Evolutionary conservation across 1,140 invertebrate genomes (phyloP), one percentile per base, ranked within the genome.

Genomic region (Ephestia elutella): DNA sequence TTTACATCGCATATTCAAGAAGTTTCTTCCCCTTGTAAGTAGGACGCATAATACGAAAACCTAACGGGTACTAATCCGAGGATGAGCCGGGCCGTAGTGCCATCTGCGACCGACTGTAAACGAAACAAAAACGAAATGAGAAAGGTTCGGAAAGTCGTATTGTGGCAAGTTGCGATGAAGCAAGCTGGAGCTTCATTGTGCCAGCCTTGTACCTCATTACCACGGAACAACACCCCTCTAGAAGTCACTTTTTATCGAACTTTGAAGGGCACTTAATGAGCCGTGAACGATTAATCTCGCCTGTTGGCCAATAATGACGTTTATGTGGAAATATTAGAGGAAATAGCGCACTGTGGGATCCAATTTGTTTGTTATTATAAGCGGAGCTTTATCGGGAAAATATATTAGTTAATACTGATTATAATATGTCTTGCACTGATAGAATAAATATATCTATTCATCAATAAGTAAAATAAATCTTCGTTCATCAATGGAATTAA

Each of bases 51-150:
- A 80, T 73, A 74, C 65, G 72, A 78, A 77, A 82, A 78, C 71
- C 73, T 74, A 82, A 78, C 68, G 70, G 74, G 69, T 71, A 78
- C 75, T 86, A 82, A 83, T 82, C 80, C 75, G 68, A 70, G 75
- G 77, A 82, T 83, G 78, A 82, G 75, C 75, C 75, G 69, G 60
- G 70, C 65, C 69, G 69, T 59, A 64, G 67, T 59, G 78, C 75
- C 79, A 83, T 80, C 80, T 86, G 82, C 63, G 78, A 62, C 75
- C 73, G 65, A 58, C 60, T 59, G 62, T 64, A 58, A 62, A 60
- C 66, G 72, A 81, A 80, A 83, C 82, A 86, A 86, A 83, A 86
- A 82, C 82, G 73, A 71, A 78, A 83, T 86, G 79, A 82, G 76
- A 86, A 82, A 86, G 82, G 80, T 82, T 80, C 66, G 70, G 79